phyloP scores from a whole-genome alignment of 2,113 vertebrate genomes.

The Solea solea region DNA sequence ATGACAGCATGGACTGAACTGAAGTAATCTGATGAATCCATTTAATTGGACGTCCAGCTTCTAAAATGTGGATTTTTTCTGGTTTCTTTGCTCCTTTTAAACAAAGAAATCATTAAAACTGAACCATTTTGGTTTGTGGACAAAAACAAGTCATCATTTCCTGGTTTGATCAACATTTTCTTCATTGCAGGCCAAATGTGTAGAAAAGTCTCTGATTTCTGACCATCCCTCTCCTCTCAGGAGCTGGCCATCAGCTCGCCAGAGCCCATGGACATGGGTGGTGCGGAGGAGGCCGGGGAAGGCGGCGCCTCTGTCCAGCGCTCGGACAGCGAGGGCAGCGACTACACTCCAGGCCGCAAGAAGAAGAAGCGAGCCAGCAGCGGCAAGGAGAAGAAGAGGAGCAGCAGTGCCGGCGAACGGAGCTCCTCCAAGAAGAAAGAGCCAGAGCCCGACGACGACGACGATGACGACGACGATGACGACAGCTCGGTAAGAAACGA shows the following conservation, averaged over 20 bases:
- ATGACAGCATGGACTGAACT: too few species aligned
- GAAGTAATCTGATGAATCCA: too few species aligned
- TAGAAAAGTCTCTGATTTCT: not conserved
- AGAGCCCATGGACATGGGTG: slow-evolving; percentile 81
- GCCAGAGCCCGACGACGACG: slow-evolving; percentile 88
- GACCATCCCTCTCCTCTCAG: slow-evolving; percentile 48
- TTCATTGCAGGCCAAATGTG: too few species aligned
- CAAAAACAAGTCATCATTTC: too few species aligned
- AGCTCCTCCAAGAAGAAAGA: slow-evolving; percentile 85
- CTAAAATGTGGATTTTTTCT: too few species aligned
- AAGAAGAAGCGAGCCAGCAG: slow-evolving; percentile 92
- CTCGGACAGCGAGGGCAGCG: slow-evolving; percentile 97
- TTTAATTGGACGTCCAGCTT: too few species aligned
- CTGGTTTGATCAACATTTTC: too few species aligned
- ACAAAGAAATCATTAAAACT: too few species aligned
- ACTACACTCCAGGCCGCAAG: slow-evolving; percentile 96
- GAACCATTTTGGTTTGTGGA: too few species aligned
- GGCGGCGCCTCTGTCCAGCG: slow-evolving; percentile 81
- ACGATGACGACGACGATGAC: slow-evolving; percentile 90
- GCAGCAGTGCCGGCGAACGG: slow-evolving; percentile 76
- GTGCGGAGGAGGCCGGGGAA: slow-evolving; percentile 83
- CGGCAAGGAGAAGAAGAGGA: slow-evolving; percentile 92
- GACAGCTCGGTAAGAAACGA: slow-evolving; percentile 86
- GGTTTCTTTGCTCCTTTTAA: too few species aligned
- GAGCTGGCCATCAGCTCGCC: slow-evolving; percentile 93